Evolutionary conservation across 2,888 invertebrate genomes (phyloP).

Genomic region (Leuctra nigra): DNA sequence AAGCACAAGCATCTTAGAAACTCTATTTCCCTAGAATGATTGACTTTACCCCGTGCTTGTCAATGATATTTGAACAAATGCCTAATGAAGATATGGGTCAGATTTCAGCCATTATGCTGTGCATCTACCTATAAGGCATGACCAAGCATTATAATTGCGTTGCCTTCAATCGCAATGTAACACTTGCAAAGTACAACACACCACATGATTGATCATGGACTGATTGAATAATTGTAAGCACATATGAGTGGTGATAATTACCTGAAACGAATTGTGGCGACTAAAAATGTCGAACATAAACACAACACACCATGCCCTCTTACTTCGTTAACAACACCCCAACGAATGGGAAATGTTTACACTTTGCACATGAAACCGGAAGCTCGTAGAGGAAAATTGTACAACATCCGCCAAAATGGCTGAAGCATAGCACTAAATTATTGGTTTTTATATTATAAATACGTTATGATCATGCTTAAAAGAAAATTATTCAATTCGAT

Average conservation of each 20-base stretch:
- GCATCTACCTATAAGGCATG: slow-evolving; percentile 24
- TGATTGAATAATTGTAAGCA: no score
- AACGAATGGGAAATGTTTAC: slow-evolving; percentile 18
- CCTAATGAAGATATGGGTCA: slow-evolving; percentile 40
- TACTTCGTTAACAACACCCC: slow-evolving; percentile 8
- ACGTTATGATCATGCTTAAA: no score
- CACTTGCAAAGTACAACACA: no score
- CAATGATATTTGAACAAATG: slow-evolving; percentile 1
- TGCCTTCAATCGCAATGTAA: no score
- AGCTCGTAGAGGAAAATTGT: background rate
- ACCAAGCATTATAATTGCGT: slow-evolving; percentile 15
- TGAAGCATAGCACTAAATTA: no score
- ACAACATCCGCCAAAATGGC: slow-evolving; percentile 13
- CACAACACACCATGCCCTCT: slow-evolving; percentile 11
- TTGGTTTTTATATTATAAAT: no score
- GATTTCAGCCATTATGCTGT: slow-evolving; percentile 43
- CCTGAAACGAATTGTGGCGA: slow-evolving; percentile 1
- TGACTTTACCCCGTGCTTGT: background rate
- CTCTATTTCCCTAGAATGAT: background rate
- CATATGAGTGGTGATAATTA: background rate
- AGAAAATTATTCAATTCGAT: no score
- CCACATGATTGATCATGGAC: no score
- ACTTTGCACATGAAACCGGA: slow-evolving; percentile 10
- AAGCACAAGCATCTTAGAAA: no score
- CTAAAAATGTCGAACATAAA: slow-evolving; percentile 10